Evolutionary conservation across 2,888 invertebrate species (phyloP), one percentile per base, ranked within the genome.

Genomic region (Aspidiotus destructor): DNA sequence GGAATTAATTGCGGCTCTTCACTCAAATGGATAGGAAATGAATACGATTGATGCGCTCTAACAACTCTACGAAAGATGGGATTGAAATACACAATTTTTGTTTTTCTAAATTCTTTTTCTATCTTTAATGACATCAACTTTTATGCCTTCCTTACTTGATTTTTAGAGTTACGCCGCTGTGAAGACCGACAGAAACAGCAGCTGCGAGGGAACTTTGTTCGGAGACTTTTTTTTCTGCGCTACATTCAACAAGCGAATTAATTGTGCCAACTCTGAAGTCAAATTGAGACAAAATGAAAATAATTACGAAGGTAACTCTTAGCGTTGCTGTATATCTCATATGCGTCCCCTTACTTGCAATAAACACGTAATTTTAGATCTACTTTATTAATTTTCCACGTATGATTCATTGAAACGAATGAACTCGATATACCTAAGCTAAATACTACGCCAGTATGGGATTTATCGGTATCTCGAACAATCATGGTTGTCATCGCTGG

Each of bases 201-300:
- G 94, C 95, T 0, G 89, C 87, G 1, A 96, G 80, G 55, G 87
- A 86, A 76, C 90, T 95, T 75, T 93, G 90, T 77, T 92, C 87
- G 0, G 95, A 92, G 41, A 97, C 84, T 77, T 91, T 92, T 75
- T 94, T 95, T 75, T 96, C 94, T 1, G 89, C 88, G 0, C 94
- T 94, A 76, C 94, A 96, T 76, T 96, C 95, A 0, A 92, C 80
- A 69, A 89, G 80, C 5, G 86, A 87, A 8, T 95, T 95, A 77
- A 92, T 90, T 0, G 92, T 90, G 13, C 94, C 92, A 58, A 85
- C 80, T 77, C 91, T 92, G 76, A n/a, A 77, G 77, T 70, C 70
- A 72, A 70, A 70, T 65, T 61, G 42, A 75, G 74, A 62, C 40
- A 40, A 64, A 53, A 52, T 28, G 41, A 54, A 8, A 55, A 11